Percentiles rank a stretch among this genome's conserved stretches.
These are phyloP conservation scores for Astur gentilis DNA, from an alignment of 2,113 vertebrate species.

Conservation along the genomic window DNA sequence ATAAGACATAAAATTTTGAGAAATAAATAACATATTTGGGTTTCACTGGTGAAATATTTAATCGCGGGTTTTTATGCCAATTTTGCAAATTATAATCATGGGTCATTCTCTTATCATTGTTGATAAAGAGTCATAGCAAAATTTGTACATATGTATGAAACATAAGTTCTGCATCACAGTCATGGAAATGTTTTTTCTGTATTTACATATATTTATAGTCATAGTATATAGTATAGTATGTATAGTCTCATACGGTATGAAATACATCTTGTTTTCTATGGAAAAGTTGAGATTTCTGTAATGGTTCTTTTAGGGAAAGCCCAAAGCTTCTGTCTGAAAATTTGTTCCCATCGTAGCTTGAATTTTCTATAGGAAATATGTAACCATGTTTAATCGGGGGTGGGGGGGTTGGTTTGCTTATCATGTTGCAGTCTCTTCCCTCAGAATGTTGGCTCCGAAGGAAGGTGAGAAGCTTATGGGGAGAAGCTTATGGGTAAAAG, in stretches of 20 bases:
- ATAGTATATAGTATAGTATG: background rate
- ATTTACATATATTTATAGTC: background rate
- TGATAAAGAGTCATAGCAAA: background rate
- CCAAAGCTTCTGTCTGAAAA: background rate
- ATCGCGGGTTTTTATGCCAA: background rate
- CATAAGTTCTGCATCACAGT: background rate
- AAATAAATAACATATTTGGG: background rate
- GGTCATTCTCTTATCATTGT: background rate
- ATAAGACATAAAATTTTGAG: background rate
- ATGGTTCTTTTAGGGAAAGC: background rate
- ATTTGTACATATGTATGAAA: background rate
- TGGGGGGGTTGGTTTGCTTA: no score
- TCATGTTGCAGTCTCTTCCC: background rate
- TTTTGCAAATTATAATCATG: background rate
- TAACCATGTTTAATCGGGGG: background rate
- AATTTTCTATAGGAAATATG: background rate
- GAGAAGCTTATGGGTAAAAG: background rate
- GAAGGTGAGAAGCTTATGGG: background rate
- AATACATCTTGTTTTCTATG: background rate
- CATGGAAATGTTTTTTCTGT: background rate
- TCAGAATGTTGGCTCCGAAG: background rate
- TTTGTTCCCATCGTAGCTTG: background rate
- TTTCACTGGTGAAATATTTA: background rate
- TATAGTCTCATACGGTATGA: background rate
- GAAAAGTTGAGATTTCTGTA: background rate